Evolutionary conservation across 2,888 invertebrate species (phyloP), one percentile per base, ranked within the genome.

Genomic region (Drosophila fungiperda): DNA sequence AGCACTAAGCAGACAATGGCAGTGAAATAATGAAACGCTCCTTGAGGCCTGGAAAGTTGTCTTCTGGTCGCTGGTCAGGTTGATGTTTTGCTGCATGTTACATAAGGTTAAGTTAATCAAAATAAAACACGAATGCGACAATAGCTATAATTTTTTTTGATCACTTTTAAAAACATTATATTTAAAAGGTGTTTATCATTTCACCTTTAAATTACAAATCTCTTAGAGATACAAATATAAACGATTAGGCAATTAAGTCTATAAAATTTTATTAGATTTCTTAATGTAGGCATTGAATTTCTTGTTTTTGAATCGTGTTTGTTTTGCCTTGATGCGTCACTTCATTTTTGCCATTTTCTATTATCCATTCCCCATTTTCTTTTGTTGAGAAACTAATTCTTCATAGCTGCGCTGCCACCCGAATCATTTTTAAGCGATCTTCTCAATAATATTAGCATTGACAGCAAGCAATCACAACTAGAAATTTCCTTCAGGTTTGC

Each of bases 161-260:
- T 86, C 72, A 83, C 77, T 71, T 74, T 84, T 80, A 80, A 86
- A 88, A 88, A 83, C 73, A 68, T 78, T 81, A 73, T 89, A 76
- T 89, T 84, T 87, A 80, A 84, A 88, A 76, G 63, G 69, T 58
- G 58, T 80, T 78, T 80, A 76, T 78, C 59, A 65, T 72, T 73
- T 73, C 48, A 38, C 75, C 59, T 67, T 64, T 70, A 68, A 74
- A 73, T 82, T 83, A 88, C 82, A 87, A 80, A 76, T 82, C 81
- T 87, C 80, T 86, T 73, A 83, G 83, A 90, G 79, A 88, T 82
- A 78, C 66, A 83, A 69, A 74, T 69, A 68, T 76, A 83, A 83
- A 70, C 73, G 71, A 62, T 73, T 68, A 53, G 59, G 68, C 68
- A 69, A 69, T 53, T 77, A 80, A 58, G 66, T 67, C 77, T 77